Evolutionary conservation across 2,113 vertebrate genomes (phyloP), one percentile per base, ranked within the genome.

Genomic region (Heterocephalus glaber): DNA sequence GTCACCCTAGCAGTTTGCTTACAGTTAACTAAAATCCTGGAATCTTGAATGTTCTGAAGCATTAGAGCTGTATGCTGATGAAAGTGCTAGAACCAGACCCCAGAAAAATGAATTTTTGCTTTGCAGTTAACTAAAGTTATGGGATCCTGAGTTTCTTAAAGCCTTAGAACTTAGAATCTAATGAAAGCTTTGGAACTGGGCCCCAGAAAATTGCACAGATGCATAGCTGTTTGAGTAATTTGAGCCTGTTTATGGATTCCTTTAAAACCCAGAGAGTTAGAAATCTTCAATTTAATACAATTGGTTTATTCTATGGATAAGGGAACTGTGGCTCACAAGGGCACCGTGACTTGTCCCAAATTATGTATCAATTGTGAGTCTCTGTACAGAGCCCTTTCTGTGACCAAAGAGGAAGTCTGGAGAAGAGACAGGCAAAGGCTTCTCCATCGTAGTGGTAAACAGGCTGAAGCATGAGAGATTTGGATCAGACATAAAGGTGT

Each of bases 151-250:
- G 85, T 83, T 88, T 68, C 68, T 80, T 41, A 19, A 7, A 80
- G 38, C 12, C 74, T 66, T 70, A 17, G 30, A 86, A 38, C 33
- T 93, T 93, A 72, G 89, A 92, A 90, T 92, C 14, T 88, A 58
- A 82, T 89, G 38, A 38, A 52, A 52, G 12, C 74, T 92, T 93
- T 95, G 96, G 82, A 94, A 92, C 22, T 16, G 41, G 60, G 90
- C 38, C 49, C 56, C 30, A 95, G 76, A 96, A 97, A 92, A 80
- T 90, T 79, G 56, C 14, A 58, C 65, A 58, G 5, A 86, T 3
- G 14, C 41, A 68, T 35, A 66, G 26, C 41, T 92, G 92, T 84
- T 89, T 41, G 33, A 54, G 63, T 96, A 83, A 72, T 84, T 41
- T 81, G 58, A 91, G 61, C 38, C 44, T 72, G 47, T 84, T 65